Conservation (phyloP, 2,888 invertebrate species). For the Nomada ruficornis region DNA sequence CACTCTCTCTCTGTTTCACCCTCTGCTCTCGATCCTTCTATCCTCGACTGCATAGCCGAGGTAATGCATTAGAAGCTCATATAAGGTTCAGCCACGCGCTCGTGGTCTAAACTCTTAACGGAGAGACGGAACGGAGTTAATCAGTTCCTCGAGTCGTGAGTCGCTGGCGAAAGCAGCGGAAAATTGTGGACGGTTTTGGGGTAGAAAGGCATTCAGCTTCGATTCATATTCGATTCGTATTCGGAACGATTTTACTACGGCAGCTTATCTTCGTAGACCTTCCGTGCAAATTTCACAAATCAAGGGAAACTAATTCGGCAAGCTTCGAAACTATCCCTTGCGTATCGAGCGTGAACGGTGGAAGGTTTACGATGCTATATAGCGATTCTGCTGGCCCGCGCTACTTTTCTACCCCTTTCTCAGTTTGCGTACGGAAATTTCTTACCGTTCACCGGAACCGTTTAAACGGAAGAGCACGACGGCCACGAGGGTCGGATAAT, state of each 20-base stretch:
- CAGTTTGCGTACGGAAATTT: conserved; percentile 1
- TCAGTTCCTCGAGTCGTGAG: conserved; percentile 23
- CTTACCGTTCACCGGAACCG: conserved; percentile 20
- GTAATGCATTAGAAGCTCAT: conserved; percentile 83
- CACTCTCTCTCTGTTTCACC: conserved; percentile 24
- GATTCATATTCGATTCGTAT: no score
- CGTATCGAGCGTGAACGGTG: not conserved
- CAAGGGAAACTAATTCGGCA: not conserved
- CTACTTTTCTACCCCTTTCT: not conserved
- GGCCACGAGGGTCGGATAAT: not conserved
- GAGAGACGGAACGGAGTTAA: conserved; percentile 43
- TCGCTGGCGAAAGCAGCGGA: not conserved
- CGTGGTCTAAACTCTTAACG: conserved; percentile 54
- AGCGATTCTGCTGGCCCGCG: conserved; percentile 22
- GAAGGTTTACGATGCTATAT: not conserved
- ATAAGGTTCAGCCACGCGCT: conserved; percentile 76
- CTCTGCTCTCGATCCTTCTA: conserved; percentile 21
- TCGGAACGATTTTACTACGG: not conserved
- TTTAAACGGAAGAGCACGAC: not conserved
- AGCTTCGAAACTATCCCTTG: not conserved
- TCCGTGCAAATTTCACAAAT: not conserved
- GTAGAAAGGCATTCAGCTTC: not conserved
- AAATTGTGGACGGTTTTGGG: conserved; percentile 4
- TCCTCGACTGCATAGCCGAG: conserved; percentile 51
- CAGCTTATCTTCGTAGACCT: not conserved